phyloP scores from a whole-genome alignment of 2,113 vertebrate species.

The Datnioides undecimradiatus region DNA sequence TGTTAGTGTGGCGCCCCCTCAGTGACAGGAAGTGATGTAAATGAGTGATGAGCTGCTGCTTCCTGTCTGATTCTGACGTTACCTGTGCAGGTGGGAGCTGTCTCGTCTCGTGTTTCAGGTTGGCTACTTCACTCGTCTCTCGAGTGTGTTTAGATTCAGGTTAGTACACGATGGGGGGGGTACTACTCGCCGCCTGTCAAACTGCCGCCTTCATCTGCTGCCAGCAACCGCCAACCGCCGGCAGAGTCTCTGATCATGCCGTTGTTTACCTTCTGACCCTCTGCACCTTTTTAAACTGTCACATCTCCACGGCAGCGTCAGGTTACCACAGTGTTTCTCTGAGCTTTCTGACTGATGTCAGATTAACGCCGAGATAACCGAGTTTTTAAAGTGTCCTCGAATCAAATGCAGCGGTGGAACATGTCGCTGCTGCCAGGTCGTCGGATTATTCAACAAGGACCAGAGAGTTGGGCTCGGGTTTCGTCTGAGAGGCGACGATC shows the following conservation, averaged over 20 bases:
- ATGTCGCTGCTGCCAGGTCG: too few relatives aligned
- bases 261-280: not conserved
- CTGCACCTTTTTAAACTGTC: not conserved
- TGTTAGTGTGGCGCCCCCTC: too few relatives aligned
- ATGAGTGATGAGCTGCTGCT: too few relatives aligned
- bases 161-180: too few relatives aligned
- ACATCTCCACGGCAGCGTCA: not conserved
- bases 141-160: not conserved
- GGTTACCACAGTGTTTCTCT: not conserved
- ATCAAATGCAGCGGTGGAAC: not conserved
- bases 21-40: too few relatives aligned
- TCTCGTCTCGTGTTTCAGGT: not conserved
- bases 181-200: not conserved
- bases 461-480: too few relatives aligned
- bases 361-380: not conserved
- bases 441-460: too few relatives aligned
- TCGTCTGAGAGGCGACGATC: too few relatives aligned
- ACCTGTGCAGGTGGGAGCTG: not conserved
- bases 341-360: not conserved
- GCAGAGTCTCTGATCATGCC: not conserved
- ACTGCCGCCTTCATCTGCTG: conserved; percentile 12
- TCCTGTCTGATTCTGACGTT: too few relatives aligned
- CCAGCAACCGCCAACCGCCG: conserved; percentile 1
- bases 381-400: conserved; percentile 2
- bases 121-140: too few relatives aligned